Evolutionary conservation across 2,113 vertebrate genomes (phyloP).

Genomic region (Hypocryptadius cinnamomeus): DNA sequence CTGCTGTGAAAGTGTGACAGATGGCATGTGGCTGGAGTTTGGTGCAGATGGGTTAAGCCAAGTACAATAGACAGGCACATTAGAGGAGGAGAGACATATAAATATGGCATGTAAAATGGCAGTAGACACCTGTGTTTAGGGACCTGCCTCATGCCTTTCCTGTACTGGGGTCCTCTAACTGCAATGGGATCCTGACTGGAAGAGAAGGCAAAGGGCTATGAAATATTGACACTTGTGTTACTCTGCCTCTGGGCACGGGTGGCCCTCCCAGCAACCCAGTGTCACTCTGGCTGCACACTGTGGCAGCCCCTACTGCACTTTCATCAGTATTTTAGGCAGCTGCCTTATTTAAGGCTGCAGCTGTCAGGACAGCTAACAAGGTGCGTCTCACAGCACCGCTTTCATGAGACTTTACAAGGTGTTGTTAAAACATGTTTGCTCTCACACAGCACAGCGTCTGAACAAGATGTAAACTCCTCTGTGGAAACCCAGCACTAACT

Average conservation of each 20-base stretch:
- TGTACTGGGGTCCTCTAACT: not conserved
- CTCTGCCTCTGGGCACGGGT: not conserved
- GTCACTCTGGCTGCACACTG: not conserved
- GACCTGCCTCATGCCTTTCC: not conserved
- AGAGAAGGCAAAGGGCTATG: not conserved
- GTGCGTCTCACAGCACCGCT: not conserved
- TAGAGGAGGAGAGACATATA: not conserved
- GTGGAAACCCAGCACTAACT: not conserved
- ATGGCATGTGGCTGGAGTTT: not conserved
- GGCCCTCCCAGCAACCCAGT: not conserved
- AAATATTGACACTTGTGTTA: rapidly evolving
- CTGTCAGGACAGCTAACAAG: not conserved
- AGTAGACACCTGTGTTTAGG: not conserved
- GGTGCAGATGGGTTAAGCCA: not conserved
- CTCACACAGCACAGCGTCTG: not conserved
- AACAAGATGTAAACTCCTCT: not conserved
- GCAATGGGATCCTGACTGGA: not conserved
- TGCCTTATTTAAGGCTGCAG: not conserved
- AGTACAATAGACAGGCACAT: rapidly evolving
- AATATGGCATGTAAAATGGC: not conserved
- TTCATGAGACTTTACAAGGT: not conserved
- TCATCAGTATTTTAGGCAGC: not conserved
- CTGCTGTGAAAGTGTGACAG: not conserved
- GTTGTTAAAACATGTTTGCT: not conserved
- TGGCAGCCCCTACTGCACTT: not conserved